Base-by-base conservation (phyloP, 2,113 vertebrate species). In the Paedocypris sp. region DNA sequence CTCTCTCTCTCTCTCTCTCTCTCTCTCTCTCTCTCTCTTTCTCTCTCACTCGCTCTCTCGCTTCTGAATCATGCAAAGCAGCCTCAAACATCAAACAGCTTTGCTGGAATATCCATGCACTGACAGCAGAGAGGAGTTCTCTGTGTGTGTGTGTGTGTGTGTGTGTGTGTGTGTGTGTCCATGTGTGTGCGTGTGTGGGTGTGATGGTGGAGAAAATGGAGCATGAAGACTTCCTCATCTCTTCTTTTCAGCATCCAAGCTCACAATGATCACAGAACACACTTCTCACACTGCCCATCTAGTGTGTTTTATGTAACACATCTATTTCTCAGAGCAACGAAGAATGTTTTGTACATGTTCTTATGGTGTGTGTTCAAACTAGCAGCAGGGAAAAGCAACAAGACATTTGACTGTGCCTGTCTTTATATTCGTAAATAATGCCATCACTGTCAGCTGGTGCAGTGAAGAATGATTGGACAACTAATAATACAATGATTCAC, bases 51-150 rank as follows among this genome's bases (percentile, higher is more conserved):
- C n/a, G 36, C 36, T 20, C 33, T 35, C 23, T n/a, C n/a, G n/a
- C n/a, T 3, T 50, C 28, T 49, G 31, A 67, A 61, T 61, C 57
- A 53, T 60, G 48, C 32, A 54, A 49, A 67, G 41, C 38, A 28
- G 29, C 31, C 39, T 47, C 32, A 52, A 49, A 52, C 48, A 33
- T 66, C 48, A 46, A 51, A 67, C 4, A 47, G 64, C 25, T 62
- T 51, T 51, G 8, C 25, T 4, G 53, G 48, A 45, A 42, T 67
- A 52, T 51, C 20, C 20, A 54, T 57, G 45, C 9, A 5, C 33
- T 29, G 60, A 62, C 19, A 3, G 45, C 12, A 50, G 19, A 60
- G 42, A 60, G 22, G 22, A 6, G 3, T n/a, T n/a, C n/a, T n/a
- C 15, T 31, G 2, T 45, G 18, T n/a, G 15, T 6, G 15, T 41